Percentiles rank a stretch among this genome's conserved stretches.
Evolutionary conservation across 2,888 invertebrate genomes (phyloP).

Genomic region (Sarcophaga carnaria): DNA sequence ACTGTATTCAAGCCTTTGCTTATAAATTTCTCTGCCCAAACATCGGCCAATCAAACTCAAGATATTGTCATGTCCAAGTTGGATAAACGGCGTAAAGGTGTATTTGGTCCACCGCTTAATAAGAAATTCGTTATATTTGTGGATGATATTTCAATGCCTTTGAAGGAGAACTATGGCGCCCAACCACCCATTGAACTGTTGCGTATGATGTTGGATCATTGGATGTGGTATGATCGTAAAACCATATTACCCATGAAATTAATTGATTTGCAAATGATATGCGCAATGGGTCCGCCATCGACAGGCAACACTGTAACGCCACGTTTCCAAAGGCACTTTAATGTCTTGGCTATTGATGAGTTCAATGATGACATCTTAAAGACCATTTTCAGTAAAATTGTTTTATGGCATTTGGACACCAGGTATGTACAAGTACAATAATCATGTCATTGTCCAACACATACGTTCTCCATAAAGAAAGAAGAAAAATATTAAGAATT

Average conservation of each 20-base stretch:
- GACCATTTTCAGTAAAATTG: slow-evolving; percentile 93
- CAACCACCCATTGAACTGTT: slow-evolving; percentile 97
- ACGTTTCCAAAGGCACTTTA: slow-evolving; percentile 93
- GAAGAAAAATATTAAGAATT: too few species aligned
- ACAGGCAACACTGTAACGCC: slow-evolving; percentile 92
- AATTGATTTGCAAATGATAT: slow-evolving; percentile 93
- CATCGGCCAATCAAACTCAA: slow-evolving; percentile 95
- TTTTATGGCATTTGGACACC: slow-evolving; percentile 97
- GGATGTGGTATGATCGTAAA: slow-evolving; percentile 94
- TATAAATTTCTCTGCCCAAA: slow-evolving; percentile 96
- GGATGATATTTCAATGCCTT: slow-evolving; percentile 98
- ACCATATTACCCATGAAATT: slow-evolving; percentile 90
- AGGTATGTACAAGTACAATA: slow-evolving; percentile 83
- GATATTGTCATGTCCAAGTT: slow-evolving; percentile 97
- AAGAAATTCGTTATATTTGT: slow-evolving; percentile 95
- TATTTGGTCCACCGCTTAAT: slow-evolving; percentile 95
- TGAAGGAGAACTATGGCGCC: slow-evolving; percentile 91
- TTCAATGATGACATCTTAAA: slow-evolving; percentile 92
- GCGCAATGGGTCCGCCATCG: slow-evolving; percentile 92
- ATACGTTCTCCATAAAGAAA: too few species aligned
- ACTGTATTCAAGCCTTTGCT: slow-evolving; percentile 91
- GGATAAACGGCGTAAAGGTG: slow-evolving; percentile 95
- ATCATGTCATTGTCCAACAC: too few species aligned
- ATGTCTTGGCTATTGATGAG: slow-evolving; percentile 92
- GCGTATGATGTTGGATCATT: slow-evolving; percentile 94